phyloP scores from a whole-genome alignment of 2,888 invertebrate genomes.

The Tyria jacobaeae region DNA sequence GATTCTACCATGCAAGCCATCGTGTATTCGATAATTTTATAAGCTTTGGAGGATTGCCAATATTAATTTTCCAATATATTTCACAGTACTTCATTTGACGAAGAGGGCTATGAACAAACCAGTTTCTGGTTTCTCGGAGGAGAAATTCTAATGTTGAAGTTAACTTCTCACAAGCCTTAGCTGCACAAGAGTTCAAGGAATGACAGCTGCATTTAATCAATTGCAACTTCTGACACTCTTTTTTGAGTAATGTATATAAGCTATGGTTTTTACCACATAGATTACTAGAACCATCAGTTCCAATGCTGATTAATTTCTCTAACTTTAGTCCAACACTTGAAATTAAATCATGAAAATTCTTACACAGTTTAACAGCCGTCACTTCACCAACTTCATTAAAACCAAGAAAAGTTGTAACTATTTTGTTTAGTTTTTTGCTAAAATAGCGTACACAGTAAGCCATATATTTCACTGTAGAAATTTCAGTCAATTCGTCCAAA shows the following conservation, averaged over 20 bases:
- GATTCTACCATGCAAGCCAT: not conserved
- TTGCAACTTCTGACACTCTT: not conserved
- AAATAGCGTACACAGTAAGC: not conserved
- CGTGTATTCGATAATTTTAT: not conserved
- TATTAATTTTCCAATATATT: not conserved
- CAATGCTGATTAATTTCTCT: not conserved
- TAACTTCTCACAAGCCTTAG: not conserved
- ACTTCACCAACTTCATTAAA: not conserved
- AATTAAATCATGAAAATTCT: not conserved
- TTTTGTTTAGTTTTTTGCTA: not conserved
- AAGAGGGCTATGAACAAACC: not conserved
- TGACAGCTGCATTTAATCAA: not conserved
- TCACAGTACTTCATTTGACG: not conserved
- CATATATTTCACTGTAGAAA: not conserved
- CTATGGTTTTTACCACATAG: not conserved
- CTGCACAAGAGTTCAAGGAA: not conserved
- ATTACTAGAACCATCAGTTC: not conserved
- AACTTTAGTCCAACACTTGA: not conserved
- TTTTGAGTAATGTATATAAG: not conserved
- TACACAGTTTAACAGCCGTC: not conserved
- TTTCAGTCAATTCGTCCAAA: not conserved
- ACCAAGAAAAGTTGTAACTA: not conserved
- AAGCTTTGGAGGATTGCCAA: not conserved
- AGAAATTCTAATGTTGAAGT: not conserved
- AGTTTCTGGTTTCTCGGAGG: not conserved